Evolutionary conservation across 2,113 vertebrate genomes (phyloP).

Genomic region (Cervus canadensis): DNA sequence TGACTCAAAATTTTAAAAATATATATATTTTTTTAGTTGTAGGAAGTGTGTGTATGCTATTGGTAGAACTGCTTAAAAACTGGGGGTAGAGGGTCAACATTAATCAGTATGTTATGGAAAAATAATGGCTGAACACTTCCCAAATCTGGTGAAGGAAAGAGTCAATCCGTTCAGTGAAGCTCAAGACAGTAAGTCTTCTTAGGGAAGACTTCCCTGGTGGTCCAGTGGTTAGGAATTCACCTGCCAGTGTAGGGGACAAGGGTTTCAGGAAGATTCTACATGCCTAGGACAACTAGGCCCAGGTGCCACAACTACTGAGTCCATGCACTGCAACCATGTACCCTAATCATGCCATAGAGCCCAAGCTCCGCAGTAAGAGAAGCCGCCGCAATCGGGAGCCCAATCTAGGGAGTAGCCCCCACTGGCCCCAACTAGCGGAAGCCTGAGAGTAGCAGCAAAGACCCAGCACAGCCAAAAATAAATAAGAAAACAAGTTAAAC

Average conservation of each 20-base stretch:
- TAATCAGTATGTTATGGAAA: neutral
- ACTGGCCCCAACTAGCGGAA: neutral
- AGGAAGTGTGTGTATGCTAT: neutral
- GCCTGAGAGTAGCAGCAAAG: neutral
- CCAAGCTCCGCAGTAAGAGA: neutral
- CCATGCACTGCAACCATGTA: neutral
- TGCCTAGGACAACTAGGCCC: neutral
- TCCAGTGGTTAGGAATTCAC: neutral
- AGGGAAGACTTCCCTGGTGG: neutral
- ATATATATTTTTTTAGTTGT: neutral
- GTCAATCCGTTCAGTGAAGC: neutral
- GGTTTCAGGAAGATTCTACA: neutral
- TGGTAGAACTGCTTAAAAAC: neutral
- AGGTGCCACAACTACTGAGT: neutral
- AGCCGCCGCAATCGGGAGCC: neutral
- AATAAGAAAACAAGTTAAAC: neutral
- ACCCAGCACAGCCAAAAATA: neutral
- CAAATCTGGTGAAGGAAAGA: neutral
- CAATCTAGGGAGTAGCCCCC: neutral
- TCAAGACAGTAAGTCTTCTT: neutral
- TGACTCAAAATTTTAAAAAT: neutral
- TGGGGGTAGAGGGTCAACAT: neutral
- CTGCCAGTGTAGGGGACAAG: neutral
- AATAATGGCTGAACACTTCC: neutral
- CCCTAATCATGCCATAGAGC: neutral